These are phyloP conservation scores for Muscicapa adusta DNA, from an alignment of 2,113 vertebrate genomes.

Conservation along the genomic window DNA sequence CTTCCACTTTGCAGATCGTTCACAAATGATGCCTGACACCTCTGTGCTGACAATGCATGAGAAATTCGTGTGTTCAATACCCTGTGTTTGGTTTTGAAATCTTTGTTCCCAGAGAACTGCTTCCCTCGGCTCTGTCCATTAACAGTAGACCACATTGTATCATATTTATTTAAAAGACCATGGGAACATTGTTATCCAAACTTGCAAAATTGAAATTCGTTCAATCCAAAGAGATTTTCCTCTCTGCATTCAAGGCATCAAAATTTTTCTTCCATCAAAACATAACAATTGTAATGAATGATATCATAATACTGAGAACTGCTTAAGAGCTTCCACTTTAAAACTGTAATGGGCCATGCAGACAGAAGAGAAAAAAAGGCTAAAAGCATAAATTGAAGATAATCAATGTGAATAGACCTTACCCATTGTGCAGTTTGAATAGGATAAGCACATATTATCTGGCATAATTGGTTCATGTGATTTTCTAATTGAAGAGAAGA, in stretches of 20 bases:
- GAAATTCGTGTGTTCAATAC: background rate
- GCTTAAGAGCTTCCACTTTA: slow-evolving; percentile 71
- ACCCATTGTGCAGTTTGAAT: slow-evolving; percentile 69
- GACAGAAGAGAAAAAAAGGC: slow-evolving; percentile 57
- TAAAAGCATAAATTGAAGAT: slow-evolving; percentile 73
- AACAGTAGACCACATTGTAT: slow-evolving; percentile 3
- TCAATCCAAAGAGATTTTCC: background rate
- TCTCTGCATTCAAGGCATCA: slow-evolving; percentile 51
- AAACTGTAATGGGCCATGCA: slow-evolving; percentile 64
- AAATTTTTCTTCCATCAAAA: slow-evolving; percentile 69
- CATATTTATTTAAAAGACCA: slow-evolving; percentile 30
- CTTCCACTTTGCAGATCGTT: background rate
- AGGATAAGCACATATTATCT: slow-evolving; percentile 74
- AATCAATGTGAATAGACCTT: slow-evolving; percentile 74
- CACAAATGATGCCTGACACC: background rate
- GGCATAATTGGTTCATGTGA: slow-evolving; percentile 72
- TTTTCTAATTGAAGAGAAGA: slow-evolving; percentile 74
- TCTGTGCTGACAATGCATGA: background rate
- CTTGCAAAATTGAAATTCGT: slow-evolving; percentile 23
- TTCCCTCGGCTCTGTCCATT: slow-evolving; percentile 9
- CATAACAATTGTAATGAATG: slow-evolving; percentile 69
- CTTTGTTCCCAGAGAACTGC: slow-evolving; percentile 9
- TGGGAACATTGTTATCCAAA: slow-evolving; percentile 40
- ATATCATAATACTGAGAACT: slow-evolving; percentile 71
- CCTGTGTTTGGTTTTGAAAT: background rate